phyloP scores from a whole-genome alignment of 2,888 invertebrate genomes.

The Cryptocephalus primarius region DNA sequence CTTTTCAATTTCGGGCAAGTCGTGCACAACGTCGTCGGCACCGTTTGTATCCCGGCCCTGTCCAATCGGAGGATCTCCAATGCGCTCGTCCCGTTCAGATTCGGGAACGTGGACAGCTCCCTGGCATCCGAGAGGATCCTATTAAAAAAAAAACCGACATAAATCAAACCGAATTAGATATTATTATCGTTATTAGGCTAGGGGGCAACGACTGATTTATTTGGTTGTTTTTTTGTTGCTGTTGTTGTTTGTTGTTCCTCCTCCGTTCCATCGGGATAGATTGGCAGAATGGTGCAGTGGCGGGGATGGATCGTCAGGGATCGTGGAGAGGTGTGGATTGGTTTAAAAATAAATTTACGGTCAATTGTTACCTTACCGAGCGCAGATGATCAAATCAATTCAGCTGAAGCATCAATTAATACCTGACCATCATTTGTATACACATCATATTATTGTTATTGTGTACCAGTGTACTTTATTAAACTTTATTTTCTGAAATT shows the following conservation, averaged over 20 bases:
- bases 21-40: conserved; percentile 66
- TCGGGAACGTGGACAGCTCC: conserved; percentile 68
- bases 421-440: too few species aligned
- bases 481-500: too few species aligned
- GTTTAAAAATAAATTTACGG: too few species aligned
- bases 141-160: conserved; percentile 16
- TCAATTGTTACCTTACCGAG: too few species aligned
- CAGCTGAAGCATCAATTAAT: too few species aligned
- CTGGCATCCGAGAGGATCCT: conserved; percentile 82
- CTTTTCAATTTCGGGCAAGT: conserved; percentile 70
- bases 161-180: conserved; percentile 16
- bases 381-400: too few species aligned
- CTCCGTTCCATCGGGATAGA: neutral
- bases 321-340: too few species aligned
- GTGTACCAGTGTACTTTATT: too few species aligned
- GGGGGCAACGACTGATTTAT: conserved; percentile 9
- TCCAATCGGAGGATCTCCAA: conserved; percentile 75
- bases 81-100: conserved; percentile 66
- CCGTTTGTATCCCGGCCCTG: conserved; percentile 61
- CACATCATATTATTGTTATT: too few species aligned
- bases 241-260: neutral
- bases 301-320: too few species aligned
- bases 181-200: conserved; percentile 14
- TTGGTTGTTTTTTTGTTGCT: conserved; percentile 6
- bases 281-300: neutral